phyloP scores from a whole-genome alignment of 2,888 invertebrate species.

The Metopia argyrocephala region DNA sequence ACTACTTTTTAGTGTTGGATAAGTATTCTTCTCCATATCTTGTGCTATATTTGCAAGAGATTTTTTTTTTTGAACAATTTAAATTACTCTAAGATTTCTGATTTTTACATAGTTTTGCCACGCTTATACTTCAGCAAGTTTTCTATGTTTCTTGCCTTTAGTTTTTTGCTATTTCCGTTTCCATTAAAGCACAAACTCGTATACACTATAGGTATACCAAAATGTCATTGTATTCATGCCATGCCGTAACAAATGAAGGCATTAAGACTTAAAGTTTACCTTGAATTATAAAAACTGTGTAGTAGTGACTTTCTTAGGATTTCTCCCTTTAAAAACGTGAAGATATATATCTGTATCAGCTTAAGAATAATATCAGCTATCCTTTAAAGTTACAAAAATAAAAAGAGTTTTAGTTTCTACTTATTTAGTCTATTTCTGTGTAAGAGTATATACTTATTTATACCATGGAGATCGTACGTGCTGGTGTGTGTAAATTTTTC shows the following conservation, averaged over 20 bases:
- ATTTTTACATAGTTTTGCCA: no score
- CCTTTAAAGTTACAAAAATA: constrained; percentile 27
- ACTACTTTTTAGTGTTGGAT: background rate
- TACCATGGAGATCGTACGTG: constrained; percentile 41
- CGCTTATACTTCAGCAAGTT: no score
- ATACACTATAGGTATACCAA: background rate
- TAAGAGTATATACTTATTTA: background rate
- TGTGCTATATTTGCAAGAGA: background rate
- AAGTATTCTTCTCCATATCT: background rate
- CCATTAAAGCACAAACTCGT: background rate
- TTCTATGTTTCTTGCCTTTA: no score
- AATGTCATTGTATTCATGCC: no score
- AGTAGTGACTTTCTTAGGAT: no score
- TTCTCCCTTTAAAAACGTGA: no score
- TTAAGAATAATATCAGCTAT: constrained; percentile 14
- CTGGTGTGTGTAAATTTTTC: constrained; percentile 38
- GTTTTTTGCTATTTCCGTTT: constrained; percentile 6
- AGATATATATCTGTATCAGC: background rate
- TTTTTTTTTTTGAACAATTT: background rate
- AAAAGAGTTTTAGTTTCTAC: constrained; percentile 5
- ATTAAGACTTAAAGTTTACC: constrained; percentile 56
- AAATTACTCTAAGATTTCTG: no score
- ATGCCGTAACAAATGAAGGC: constrained; percentile 41
- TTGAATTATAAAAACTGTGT: constrained; percentile 42
- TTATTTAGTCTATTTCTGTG: background rate